Base-by-base conservation (phyloP, 1,140 invertebrate genomes). In the Trichonephila clavipes region DNA sequence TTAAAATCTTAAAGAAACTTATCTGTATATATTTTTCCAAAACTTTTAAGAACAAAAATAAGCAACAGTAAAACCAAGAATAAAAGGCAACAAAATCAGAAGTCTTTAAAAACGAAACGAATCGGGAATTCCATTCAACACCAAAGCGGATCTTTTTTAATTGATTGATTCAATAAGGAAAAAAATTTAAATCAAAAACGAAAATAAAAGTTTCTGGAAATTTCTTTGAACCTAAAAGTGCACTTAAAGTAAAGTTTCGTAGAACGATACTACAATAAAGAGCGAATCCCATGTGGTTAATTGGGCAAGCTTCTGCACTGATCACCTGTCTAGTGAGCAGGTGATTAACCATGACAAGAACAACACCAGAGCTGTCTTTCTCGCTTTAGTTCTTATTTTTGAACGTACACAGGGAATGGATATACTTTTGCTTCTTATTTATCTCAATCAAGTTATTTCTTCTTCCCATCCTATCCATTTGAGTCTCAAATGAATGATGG, bases 261-360 rank as follows among this genome's bases (percentile, higher is more conserved):
- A 28, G 18, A 66, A 40, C 4, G 51, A 18, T 83, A n/a, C 82
- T 8, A 3, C 12, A 34, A 21, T 82, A 24, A 62, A 40, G n/a
- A 34, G 44, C 21, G 40, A 81, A 64, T 85, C 90, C 44, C 90
- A 21, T 12, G 82, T 8, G 61, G 81, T 77, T 85, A 69, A 92
- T 83, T 64, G 34, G 19, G 34, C 19, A 16, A 44, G 64, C 16
- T 59, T 24, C 58, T 83, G 0, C 18, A 44, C 77, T 85, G 90
- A 89, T 64, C 88, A 85, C 90, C 44, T 85, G 90, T 92, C 90
- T 64, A 58, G 34, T 58, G 59, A 19, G 24, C 61, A 64, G 40
- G 90, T 85, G 90, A 92, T 92, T 92, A 92, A 85, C 77, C 40
- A 19, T 92, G 90, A 61, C 90, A 92, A 24, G 19, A 44, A 92